Evolutionary conservation across 2,888 invertebrate species (phyloP).

Genomic region (Drosophila dives): DNA sequence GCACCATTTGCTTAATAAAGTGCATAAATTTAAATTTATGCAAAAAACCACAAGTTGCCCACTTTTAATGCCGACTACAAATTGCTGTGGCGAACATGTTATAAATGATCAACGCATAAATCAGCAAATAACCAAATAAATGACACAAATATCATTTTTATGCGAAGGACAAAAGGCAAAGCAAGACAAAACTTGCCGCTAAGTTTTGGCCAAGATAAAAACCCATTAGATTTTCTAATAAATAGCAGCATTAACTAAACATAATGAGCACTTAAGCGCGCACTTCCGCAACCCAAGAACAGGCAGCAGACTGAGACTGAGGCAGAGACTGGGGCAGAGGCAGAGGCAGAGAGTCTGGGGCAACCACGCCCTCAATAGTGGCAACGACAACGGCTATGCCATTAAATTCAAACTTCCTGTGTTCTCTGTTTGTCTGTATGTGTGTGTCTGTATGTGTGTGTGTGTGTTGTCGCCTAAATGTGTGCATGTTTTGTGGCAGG

Average conservation of each 20-base stretch:
- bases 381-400: slow-evolving; percentile 44
- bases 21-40: slow-evolving; percentile 70
- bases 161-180: slow-evolving; percentile 21
- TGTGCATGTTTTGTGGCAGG: slow-evolving; percentile 48
- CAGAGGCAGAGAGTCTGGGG: slow-evolving; percentile 2
- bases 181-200: slow-evolving; percentile 44
- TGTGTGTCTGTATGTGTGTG: slow-evolving; percentile 13
- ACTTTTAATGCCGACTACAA: slow-evolving; percentile 41
- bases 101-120: slow-evolving; percentile 66
- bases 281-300: slow-evolving; percentile 63
- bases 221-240: slow-evolving; percentile 77
- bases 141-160: slow-evolving; percentile 71
- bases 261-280: slow-evolving; percentile 79
- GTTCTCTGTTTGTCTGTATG: slow-evolving; percentile 9
- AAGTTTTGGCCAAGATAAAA: slow-evolving; percentile 58
- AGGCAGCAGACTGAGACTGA: slow-evolving; percentile 1
- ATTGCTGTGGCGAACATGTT: slow-evolving; percentile 46
- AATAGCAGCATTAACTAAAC: slow-evolving; percentile 77
- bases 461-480: slow-evolving; percentile 30
- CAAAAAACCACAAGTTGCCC: slow-evolving; percentile 49
- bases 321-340: neutral
- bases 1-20: slow-evolving; percentile 58
- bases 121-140: slow-evolving; percentile 70
- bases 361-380: slow-evolving; percentile 52
- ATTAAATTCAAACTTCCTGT: slow-evolving; percentile 69